Percentiles rank a stretch among this genome's conserved stretches.
These are phyloP conservation scores for Orchesellides sinensis DNA, from an alignment of 2,888 invertebrate genomes.

Conservation along the genomic window DNA sequence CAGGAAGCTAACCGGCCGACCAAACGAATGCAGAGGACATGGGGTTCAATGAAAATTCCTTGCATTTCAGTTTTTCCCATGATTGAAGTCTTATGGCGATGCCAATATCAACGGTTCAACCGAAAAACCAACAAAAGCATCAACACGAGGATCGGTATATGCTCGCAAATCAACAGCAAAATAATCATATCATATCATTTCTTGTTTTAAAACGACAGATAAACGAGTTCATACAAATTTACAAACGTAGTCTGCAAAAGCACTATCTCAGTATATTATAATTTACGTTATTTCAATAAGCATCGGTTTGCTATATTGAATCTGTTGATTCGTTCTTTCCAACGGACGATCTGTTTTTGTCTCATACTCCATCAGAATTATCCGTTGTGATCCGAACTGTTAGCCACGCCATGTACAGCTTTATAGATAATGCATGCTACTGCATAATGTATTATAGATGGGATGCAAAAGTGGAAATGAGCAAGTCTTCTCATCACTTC, in stretches of 20 bases:
- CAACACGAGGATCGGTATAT: background rate
- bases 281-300: background rate
- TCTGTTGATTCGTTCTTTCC: background rate
- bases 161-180: background rate
- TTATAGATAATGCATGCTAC: background rate
- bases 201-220: too few relatives aligned
- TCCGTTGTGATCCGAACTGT: constrained; percentile 1
- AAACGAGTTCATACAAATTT: too few relatives aligned
- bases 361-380: constrained; percentile 6
- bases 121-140: background rate
- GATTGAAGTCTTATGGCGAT: constrained; percentile 8
- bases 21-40: constrained; percentile 21
- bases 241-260: too few relatives aligned
- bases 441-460: too few relatives aligned
- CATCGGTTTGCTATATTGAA: background rate
- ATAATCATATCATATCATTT: too few relatives aligned
- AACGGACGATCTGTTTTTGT: constrained; percentile 17
- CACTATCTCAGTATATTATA: background rate
- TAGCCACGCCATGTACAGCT: background rate
- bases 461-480: constrained; percentile 33
- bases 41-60: constrained; percentile 30
- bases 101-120: constrained; percentile 32
- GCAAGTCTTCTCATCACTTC: background rate
- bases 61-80: constrained; percentile 43
- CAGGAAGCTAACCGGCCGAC: constrained; percentile 59